These are phyloP conservation scores for Nycticorax nycticorax DNA, from an alignment of 2,113 vertebrate genomes.

Conservation along the genomic window DNA sequence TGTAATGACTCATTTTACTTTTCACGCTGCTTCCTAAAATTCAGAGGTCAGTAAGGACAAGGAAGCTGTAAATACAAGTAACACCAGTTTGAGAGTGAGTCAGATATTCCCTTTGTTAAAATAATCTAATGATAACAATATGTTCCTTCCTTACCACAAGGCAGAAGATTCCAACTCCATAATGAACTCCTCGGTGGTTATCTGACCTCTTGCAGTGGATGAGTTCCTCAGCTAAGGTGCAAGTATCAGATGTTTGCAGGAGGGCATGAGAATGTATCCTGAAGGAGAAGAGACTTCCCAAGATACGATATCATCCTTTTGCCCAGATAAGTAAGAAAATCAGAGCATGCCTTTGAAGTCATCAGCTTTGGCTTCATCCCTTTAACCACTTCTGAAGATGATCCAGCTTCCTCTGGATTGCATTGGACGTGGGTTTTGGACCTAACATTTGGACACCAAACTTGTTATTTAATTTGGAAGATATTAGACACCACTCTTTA, in stretches of 20 bases:
- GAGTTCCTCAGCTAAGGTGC: background rate
- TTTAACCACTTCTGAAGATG: conserved; percentile 8
- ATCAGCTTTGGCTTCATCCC: conserved; percentile 16
- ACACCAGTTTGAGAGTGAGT: background rate
- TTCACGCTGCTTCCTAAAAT: background rate
- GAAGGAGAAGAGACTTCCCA: background rate
- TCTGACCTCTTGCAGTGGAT: background rate
- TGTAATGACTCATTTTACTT: background rate
- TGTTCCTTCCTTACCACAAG: background rate
- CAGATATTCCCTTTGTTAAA: background rate
- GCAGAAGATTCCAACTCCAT: background rate
- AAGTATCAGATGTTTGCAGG: background rate
- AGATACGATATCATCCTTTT: background rate
- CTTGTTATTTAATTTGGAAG: conserved; percentile 43
- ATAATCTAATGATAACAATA: conserved; percentile 2
- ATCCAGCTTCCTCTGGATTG: conserved; percentile 7
- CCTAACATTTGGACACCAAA: background rate
- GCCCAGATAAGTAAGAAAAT: background rate
- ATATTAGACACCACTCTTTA: background rate
- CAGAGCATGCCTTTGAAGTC: background rate
- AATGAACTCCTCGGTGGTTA: background rate
- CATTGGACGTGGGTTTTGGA: background rate
- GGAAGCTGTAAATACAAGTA: conserved; percentile 1
- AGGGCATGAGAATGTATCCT: background rate
- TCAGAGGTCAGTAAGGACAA: conserved; percentile 6